Conservation (phyloP, 2,113 vertebrate genomes). For the Stictonetta naevosa region DNA sequence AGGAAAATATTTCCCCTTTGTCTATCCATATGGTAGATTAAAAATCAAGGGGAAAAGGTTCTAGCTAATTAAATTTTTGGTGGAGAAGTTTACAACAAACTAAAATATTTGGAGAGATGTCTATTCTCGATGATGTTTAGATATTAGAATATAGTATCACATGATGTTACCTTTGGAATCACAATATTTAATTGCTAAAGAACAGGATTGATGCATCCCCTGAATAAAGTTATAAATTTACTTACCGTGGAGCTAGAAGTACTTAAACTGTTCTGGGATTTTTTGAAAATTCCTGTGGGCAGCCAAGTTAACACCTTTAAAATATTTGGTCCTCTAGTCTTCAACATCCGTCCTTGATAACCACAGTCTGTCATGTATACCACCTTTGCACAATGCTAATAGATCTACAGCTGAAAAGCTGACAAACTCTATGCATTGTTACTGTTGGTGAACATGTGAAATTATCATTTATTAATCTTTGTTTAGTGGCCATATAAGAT, state of each 20-base stretch:
- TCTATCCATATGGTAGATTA: slow-evolving; percentile 53
- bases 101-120: slow-evolving; percentile 52
- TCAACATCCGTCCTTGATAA: not conserved
- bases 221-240: not conserved
- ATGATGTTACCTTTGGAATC: not conserved
- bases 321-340: not conserved
- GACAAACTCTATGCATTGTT: not conserved
- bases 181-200: not conserved
- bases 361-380: not conserved
- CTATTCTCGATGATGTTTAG: slow-evolving; percentile 11
- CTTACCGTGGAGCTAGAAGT: not conserved
- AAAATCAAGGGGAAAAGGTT: slow-evolving; percentile 48
- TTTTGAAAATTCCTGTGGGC: not conserved
- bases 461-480: not conserved
- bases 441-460: not conserved
- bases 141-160: not conserved
- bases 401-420: not conserved
- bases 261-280: not conserved
- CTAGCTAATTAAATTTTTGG: slow-evolving; percentile 55
- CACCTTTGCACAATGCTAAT: not conserved
- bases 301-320: not conserved
- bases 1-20: slow-evolving; percentile 68
- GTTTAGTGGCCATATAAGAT: not conserved
- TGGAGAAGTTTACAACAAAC: not conserved
- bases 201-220: not conserved